These are phyloP conservation scores for Drosophila varians DNA, from an alignment of 1,140 invertebrate species.

Conservation along the genomic window DNA sequence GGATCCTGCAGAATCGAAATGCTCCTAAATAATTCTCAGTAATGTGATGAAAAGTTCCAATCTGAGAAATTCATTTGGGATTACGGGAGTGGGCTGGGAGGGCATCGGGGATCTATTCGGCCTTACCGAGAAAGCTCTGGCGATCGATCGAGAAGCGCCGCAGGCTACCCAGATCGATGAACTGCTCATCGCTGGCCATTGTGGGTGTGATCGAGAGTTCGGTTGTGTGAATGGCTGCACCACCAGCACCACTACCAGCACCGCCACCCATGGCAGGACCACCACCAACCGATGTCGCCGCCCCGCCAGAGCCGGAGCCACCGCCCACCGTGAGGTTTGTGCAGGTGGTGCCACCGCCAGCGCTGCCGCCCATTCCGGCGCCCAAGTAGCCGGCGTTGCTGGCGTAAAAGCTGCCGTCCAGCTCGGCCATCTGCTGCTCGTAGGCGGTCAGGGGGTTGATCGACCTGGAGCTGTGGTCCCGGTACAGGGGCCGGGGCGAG, in stretches of 20 bases:
- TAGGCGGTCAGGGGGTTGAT: constrained; percentile 79
- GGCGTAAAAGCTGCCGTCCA: constrained; percentile 75
- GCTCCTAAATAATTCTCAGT: not conserved
- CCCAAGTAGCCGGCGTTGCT: constrained; percentile 75
- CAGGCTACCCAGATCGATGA: constrained; percentile 81
- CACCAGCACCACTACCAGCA: constrained; percentile 16
- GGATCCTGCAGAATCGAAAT: not conserved
- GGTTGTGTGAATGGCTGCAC: constrained; percentile 69
- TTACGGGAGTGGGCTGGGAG: not conserved
- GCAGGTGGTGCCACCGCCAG: constrained; percentile 64
- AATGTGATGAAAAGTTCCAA: not conserved
- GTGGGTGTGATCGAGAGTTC: constrained; percentile 80
- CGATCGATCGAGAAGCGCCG: constrained; percentile 82
- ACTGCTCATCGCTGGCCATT: constrained; percentile 77
- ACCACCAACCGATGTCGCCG: constrained; percentile 4
- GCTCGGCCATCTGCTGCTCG: constrained; percentile 80
- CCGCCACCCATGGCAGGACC: constrained; percentile 14
- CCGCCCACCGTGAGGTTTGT: constrained; percentile 65
- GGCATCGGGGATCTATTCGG: constrained; percentile 15
- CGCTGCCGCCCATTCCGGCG: constrained; percentile 67
- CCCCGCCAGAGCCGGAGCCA: constrained; percentile 21
- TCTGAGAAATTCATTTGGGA: not conserved
- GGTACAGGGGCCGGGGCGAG: constrained; percentile 74
- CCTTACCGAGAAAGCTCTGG: constrained; percentile 83
- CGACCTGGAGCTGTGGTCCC: constrained; percentile 77